Conservation (phyloP, 2,888 invertebrate species). For the Drosophila heteroneura region DNA sequence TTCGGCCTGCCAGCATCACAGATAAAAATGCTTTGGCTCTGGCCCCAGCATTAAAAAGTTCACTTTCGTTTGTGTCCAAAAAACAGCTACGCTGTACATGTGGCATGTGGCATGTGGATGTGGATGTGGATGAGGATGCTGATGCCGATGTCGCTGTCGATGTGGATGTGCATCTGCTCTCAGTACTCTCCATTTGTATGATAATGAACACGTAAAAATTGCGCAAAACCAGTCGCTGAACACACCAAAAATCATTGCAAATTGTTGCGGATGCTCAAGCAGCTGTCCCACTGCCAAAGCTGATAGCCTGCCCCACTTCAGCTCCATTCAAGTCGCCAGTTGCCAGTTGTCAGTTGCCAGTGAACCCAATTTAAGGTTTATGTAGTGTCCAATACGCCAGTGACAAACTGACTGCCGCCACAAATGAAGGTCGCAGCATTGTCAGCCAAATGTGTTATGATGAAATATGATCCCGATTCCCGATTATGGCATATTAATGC, state of each 20-base stretch:
- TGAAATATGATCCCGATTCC: slow-evolving; percentile 49
- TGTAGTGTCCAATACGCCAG: slow-evolving; percentile 20
- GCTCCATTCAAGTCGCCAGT: slow-evolving; percentile 10
- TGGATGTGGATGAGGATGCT: slow-evolving; percentile 17
- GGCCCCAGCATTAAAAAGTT: slow-evolving; percentile 74
- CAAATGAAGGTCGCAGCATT: slow-evolving; percentile 47
- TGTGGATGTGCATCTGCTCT: slow-evolving; percentile 51
- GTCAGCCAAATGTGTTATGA: slow-evolving; percentile 41
- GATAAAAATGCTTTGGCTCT: slow-evolving; percentile 64
- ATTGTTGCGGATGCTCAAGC: slow-evolving; percentile 68
- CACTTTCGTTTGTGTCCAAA: slow-evolving; percentile 79
- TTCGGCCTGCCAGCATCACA: slow-evolving; percentile 59
- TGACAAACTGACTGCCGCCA: slow-evolving; percentile 57
- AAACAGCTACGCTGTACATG: slow-evolving; percentile 41
- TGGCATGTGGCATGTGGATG: slow-evolving; percentile 36
- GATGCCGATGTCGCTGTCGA: slow-evolving; percentile 3
- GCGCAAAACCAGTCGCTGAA: slow-evolving; percentile 70
- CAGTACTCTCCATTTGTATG: slow-evolving; percentile 65
- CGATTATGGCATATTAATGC: slow-evolving; percentile 20
- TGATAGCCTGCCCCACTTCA: slow-evolving; percentile 35
- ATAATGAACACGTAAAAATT: slow-evolving; percentile 76
- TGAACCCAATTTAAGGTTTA: slow-evolving; percentile 54
- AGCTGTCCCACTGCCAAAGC: slow-evolving; percentile 41
- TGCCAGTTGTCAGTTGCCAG: slow-evolving; percentile 3
- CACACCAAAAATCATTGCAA: slow-evolving; percentile 74